Conservation (phyloP, 1,140 invertebrate genomes). For the Calliphora vicina region DNA sequence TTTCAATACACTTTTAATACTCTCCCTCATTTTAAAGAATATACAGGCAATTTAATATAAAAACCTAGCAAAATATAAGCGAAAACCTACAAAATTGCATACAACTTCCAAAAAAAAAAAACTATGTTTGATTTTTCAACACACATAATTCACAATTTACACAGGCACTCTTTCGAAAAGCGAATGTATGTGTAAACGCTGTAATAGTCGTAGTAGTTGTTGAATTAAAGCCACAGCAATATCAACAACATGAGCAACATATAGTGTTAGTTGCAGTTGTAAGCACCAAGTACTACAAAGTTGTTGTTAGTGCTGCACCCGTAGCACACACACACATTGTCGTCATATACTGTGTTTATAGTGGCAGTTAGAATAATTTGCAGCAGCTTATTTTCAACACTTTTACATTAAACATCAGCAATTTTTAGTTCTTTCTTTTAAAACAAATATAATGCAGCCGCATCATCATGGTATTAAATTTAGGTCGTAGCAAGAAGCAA, state of each 20-base stretch:
- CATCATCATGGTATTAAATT: slow-evolving; percentile 14
- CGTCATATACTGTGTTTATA: background rate
- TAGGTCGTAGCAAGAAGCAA: background rate
- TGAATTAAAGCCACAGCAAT: background rate
- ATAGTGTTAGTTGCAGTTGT: background rate
- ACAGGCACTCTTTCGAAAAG: background rate
- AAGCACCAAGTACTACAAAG: no score
- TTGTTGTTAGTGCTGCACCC: background rate
- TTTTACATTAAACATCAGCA: slow-evolving; percentile 13
- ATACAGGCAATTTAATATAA: background rate
- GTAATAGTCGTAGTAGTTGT: background rate
- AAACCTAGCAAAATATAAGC: background rate
- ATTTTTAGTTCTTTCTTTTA: background rate
- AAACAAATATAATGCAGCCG: slow-evolving; percentile 12
- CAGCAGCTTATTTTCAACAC: slow-evolving; percentile 8
- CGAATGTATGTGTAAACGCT: no score
- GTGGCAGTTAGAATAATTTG: background rate
- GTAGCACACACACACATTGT: background rate
- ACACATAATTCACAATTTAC: background rate
- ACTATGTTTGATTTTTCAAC: slow-evolving; percentile 1
- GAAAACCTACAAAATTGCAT: background rate
- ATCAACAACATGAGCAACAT: background rate
- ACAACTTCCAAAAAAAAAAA: background rate
- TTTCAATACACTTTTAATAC: no score
- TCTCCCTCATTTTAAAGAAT: no score